Evolutionary conservation across 2,113 vertebrate genomes (phyloP).

Genomic region (Xenopus tropicalis): UCB_Xtro_10.0 CM004452.2:22420501-22421000

Average conservation of each 20-base stretch:
- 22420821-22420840: constrained; percentile 68
- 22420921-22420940: constrained; percentile 63
- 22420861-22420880: too few species aligned
- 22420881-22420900: too few species aligned
- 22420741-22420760: constrained; percentile 71
- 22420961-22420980: constrained; percentile 75
- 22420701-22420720: constrained; percentile 82
- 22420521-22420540: too few species aligned
- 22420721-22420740: constrained; percentile 62
- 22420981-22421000: constrained; percentile 64
- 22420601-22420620: too few species aligned
- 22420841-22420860: too few species aligned
- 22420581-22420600: too few species aligned
- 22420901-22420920: background rate
- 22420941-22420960: constrained; percentile 73
- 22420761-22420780: constrained; percentile 77
- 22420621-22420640: too few species aligned
- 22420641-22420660: background rate
- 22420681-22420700: constrained; percentile 72
- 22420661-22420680: constrained; percentile 92
- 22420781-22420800: constrained; percentile 87
- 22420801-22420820: constrained; percentile 89
- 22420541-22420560: too few species aligned
- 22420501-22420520: too few species aligned
- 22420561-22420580: too few species aligned